phyloP scores from a whole-genome alignment of 30 jellyfish, hydroid and myxozoan species.

The Mastigias papua region DNA sequence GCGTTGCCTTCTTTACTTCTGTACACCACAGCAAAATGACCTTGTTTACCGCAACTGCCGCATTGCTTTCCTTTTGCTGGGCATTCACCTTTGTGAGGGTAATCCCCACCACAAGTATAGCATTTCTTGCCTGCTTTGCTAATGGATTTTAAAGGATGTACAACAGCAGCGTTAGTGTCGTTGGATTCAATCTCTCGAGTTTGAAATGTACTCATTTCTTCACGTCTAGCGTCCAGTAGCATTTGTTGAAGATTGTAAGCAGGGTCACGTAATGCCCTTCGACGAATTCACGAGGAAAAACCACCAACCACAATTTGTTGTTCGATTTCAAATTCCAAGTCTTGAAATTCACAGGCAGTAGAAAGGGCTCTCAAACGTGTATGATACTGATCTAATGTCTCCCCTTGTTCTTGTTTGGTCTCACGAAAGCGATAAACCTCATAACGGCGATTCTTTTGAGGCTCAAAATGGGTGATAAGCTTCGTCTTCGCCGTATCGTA shows the following conservation, averaged over 20 bases:
- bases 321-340: conserved; percentile 14
- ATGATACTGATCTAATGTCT: neutral
- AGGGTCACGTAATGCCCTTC: conserved; percentile 27
- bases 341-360: conserved; percentile 19
- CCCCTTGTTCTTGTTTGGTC: neutral
- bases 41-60: conserved; percentile 1
- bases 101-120: conserved; percentile 35
- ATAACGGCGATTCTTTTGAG: conserved; percentile 17
- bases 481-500: neutral
- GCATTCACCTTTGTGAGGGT: conserved; percentile 40
- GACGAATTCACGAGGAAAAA: conserved; percentile 14
- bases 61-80: conserved; percentile 31
- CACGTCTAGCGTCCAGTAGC: conserved; percentile 25
- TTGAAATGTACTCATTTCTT: neutral
- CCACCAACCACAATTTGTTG: conserved; percentile 13
- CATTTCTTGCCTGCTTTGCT: neutral
- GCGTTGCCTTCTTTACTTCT: conserved; percentile 17
- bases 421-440: conserved; percentile 40
- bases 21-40: conserved; percentile 3
- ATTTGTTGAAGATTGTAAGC: neutral
- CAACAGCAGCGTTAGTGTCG: neutral
- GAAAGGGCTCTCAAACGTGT: neutral
- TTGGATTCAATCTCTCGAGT: conserved; percentile 9
- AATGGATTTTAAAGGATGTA: neutral
- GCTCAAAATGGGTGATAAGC: conserved; percentile 13